Conservation (phyloP, 2,113 vertebrate species). For the Leptosomus discolor region DNA sequence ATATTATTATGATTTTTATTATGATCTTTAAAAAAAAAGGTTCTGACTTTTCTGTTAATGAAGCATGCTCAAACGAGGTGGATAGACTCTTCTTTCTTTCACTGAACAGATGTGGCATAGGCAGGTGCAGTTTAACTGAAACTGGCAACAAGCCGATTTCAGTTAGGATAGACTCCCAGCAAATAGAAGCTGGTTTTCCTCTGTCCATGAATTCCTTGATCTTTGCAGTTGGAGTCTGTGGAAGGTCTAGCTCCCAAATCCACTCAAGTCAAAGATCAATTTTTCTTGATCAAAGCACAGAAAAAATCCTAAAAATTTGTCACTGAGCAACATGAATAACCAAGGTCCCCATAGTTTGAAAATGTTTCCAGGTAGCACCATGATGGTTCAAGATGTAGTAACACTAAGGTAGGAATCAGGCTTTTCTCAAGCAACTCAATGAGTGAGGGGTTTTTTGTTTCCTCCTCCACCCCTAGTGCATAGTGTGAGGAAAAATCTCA, state of each 20-base stretch:
- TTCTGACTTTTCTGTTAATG: background rate
- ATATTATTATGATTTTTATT: no score
- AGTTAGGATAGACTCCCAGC: background rate
- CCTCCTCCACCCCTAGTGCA: background rate
- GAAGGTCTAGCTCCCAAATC: background rate
- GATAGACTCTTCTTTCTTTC: background rate
- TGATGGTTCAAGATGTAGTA: background rate
- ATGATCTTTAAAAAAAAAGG: no score
- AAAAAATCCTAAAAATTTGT: rapidly evolving
- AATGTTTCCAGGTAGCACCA: background rate
- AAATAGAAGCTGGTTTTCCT: background rate
- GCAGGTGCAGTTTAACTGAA: background rate
- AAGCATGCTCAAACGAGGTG: background rate
- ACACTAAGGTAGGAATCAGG: background rate
- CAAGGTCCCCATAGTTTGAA: background rate
- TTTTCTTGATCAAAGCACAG: background rate
- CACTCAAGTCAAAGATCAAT: background rate
- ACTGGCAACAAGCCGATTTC: background rate
- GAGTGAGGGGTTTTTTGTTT: background rate
- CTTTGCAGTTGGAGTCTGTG: background rate
- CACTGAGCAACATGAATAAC: background rate
- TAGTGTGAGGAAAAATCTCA: background rate
- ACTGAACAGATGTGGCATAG: background rate
- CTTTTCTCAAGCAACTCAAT: background rate
- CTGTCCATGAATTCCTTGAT: background rate